These are phyloP conservation scores for Macrobrachium nipponense DNA, from an alignment of 1,140 invertebrate genomes.

Conservation along the genomic window DNA sequence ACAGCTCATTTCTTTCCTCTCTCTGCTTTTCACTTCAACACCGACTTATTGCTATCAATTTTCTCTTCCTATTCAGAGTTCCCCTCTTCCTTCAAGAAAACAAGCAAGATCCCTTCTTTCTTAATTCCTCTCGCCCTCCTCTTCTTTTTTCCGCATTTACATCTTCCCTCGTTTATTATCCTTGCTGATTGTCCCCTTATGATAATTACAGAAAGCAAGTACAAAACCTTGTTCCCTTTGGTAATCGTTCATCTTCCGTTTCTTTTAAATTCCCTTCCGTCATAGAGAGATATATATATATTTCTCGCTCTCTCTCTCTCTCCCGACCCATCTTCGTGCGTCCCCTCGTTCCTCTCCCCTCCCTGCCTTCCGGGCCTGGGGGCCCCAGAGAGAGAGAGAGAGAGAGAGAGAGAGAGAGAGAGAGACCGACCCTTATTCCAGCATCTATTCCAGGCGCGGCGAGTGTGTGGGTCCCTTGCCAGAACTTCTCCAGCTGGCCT, in stretches of 20 bases:
- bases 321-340: neutral
- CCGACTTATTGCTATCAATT: too few relatives aligned
- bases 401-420: too few relatives aligned
- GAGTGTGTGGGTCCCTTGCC: constrained; percentile 46
- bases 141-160: neutral
- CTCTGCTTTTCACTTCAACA: constrained; percentile 14
- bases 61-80: too few relatives aligned
- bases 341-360: constrained; percentile 13
- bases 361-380: neutral
- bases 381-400: too few relatives aligned
- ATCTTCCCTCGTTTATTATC: too few relatives aligned
- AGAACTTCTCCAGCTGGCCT: constrained; percentile 48
- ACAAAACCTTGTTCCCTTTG: too few relatives aligned
- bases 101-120: neutral
- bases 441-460: constrained; percentile 52
- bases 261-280: neutral
- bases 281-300: neutral
- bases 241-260: too few relatives aligned
- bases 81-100: too few relatives aligned
- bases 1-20: constrained; percentile 17
- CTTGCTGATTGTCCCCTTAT: too few relatives aligned
- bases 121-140: neutral
- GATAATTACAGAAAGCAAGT: too few relatives aligned
- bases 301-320: constrained; percentile 8
- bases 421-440: constrained; percentile 14